Evolutionary conservation across 2,888 invertebrate genomes (phyloP).

Genomic region (Drosophila meridionalis): DNA sequence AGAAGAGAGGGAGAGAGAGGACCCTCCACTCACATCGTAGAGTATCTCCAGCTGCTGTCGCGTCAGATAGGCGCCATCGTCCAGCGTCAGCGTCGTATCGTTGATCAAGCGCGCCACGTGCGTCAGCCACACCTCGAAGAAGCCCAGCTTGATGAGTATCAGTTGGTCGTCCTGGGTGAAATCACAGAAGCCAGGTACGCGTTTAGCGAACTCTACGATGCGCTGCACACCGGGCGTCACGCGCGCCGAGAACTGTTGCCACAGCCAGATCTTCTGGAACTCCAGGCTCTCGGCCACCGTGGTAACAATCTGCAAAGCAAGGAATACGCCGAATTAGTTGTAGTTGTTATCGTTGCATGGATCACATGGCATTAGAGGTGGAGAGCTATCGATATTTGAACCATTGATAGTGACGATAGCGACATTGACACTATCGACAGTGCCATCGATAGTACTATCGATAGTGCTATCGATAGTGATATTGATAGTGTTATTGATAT

Average conservation of each 20-base stretch:
- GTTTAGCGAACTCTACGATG: slow-evolving; percentile 98
- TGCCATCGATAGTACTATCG: too few species aligned
- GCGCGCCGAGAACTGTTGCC: slow-evolving; percentile 94
- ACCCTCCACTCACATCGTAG: slow-evolving; percentile 91
- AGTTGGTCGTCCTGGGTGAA: slow-evolving; percentile 98
- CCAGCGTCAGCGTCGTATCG: slow-evolving; percentile 92
- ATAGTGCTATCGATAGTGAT: too few species aligned
- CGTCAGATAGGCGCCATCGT: slow-evolving; percentile 94
- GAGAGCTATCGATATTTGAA: too few species aligned
- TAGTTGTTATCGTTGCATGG: too few species aligned
- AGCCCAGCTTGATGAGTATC: slow-evolving; percentile 97
- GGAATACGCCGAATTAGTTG: background rate
- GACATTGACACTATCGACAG: too few species aligned
- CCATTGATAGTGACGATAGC: too few species aligned
- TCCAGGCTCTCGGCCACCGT: slow-evolving; percentile 89
- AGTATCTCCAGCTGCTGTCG: slow-evolving; percentile 93
- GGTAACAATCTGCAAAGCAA: slow-evolving; percentile 85
- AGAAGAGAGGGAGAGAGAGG: background rate
- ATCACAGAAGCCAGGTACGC: slow-evolving; percentile 95
- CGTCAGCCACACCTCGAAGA: slow-evolving; percentile 98
- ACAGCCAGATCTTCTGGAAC: slow-evolving; percentile 91
- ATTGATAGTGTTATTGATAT: too few species aligned
- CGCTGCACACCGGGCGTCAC: slow-evolving; percentile 96
- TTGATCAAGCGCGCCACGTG: slow-evolving; percentile 93
- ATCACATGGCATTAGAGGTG: too few species aligned